phyloP scores from a whole-genome alignment of 2,888 invertebrate genomes.

The Alloplasta piceator region DNA sequence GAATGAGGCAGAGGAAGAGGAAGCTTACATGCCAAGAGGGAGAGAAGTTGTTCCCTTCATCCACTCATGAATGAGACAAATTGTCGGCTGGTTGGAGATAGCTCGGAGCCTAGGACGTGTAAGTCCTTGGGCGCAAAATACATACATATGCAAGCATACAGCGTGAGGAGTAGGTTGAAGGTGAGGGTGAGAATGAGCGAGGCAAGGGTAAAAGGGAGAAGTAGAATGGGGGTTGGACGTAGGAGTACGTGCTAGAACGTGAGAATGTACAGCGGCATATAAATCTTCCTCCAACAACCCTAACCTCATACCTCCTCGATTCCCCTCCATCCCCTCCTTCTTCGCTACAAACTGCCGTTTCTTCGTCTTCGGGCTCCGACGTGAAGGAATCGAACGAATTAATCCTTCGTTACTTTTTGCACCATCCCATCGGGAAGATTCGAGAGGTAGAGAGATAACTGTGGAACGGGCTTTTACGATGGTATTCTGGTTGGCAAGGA shows the following conservation, averaged over 20 bases:
- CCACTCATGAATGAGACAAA: conserved; percentile 65
- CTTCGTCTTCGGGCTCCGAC: neutral
- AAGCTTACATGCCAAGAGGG: neutral
- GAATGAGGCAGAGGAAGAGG: conserved; percentile 1
- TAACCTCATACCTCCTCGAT: conserved; percentile 12
- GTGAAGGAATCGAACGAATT: conserved; percentile 55
- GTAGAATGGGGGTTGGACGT: conserved; percentile 14
- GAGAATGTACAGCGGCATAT: conserved; percentile 59
- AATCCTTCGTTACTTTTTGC: conserved; percentile 56
- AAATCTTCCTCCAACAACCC: conserved; percentile 60
- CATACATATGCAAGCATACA: conserved; percentile 31
- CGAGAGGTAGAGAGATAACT: conserved; percentile 34
- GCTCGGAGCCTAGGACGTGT: conserved; percentile 11
- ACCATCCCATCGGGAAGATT: conserved; percentile 29
- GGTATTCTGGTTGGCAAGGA: conserved; percentile 3
- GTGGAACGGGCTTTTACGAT: conserved; percentile 30
- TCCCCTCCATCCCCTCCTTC: conserved; percentile 10
- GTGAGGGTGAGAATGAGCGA: conserved; percentile 5
- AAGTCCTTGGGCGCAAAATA: conserved; percentile 44
- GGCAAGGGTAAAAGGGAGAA: conserved; percentile 11
- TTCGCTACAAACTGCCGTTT: neutral
- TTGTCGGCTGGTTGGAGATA: conserved; percentile 53
- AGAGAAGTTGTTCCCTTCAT: conserved; percentile 58
- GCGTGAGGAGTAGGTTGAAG: conserved; percentile 34
- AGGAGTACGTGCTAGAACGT: conserved; percentile 47